Evolutionary conservation across 2,113 vertebrate genomes (phyloP).

Genomic region (Acrocephalus kingi): DNA sequence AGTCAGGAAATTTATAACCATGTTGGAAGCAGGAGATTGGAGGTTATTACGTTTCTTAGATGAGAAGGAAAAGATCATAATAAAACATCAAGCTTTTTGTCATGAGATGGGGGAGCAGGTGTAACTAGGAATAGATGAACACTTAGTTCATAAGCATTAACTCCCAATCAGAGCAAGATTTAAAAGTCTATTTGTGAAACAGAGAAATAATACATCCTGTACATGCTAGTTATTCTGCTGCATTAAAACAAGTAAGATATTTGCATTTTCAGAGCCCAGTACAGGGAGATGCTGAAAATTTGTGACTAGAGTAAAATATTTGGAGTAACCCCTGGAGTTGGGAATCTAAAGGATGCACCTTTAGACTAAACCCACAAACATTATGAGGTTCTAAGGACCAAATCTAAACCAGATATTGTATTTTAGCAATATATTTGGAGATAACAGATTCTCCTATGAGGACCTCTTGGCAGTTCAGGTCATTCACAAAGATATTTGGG

Average conservation of each 20-base stretch:
- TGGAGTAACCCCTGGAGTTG: not conserved
- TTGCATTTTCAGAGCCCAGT: not conserved
- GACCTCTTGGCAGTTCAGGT: not conserved
- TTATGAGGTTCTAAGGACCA: not conserved
- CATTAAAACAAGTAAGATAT: not conserved
- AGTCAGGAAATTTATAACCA: not conserved
- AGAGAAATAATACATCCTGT: not conserved
- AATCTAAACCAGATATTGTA: not conserved
- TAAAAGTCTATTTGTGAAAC: not conserved
- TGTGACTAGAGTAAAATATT: not conserved
- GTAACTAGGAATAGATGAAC: not conserved
- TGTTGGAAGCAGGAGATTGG: slow-evolving; percentile 2
- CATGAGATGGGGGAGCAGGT: slow-evolving; percentile 1
- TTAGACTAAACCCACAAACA: not conserved
- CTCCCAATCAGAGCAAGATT: not conserved
- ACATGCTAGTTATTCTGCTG: not conserved
- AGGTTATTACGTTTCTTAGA: slow-evolving; percentile 23
- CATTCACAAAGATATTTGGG: not conserved
- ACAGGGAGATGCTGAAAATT: not conserved
- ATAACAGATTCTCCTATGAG: not conserved
- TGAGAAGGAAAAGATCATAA: slow-evolving; percentile 26
- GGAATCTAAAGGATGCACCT: not conserved
- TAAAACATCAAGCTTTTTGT: not conserved
- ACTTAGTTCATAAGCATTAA: not conserved
- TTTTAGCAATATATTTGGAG: not conserved